Evolutionary conservation across 2,888 invertebrate species (phyloP), one percentile per base, ranked within the genome.

Genomic region (Dascillus cervinus): DNA sequence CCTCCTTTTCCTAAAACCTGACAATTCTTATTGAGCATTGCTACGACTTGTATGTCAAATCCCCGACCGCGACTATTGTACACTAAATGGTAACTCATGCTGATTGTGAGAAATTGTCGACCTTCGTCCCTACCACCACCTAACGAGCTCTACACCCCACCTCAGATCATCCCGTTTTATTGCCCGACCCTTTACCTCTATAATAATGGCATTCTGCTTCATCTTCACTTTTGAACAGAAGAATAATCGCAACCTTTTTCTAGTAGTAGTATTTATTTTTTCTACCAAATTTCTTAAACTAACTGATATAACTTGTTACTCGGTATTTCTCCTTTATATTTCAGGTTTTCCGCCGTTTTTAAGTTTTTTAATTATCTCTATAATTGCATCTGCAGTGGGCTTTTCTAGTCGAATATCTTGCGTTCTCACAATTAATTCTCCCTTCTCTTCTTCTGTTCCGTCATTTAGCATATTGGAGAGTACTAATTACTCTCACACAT

Each of bases 1-100:
- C 11, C 19, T 27, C 3, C 11, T 20, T 27, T 27, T 27, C 12
- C 27, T 27, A 11, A 27, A 27, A 15, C 27, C 27, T 15, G 11
- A 11, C 19, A 19, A 3, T 13, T 15, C 11, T 26, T 26, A 10
- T 19, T 27, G 8, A 17, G 3, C 3, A 20, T 17, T 15, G 27
- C 27, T 17, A 19, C 11, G 9, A 15, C 11, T 27, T 17, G n/a
- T n/a, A 27, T 3, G 11, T 19, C 4, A 19, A 11, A 11, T 27
- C 27, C 13, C 17, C 17, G 17, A n/a, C n/a, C n/a, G n/a, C n/a
- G n/a, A n/a, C n/a, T n/a, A n/a, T n/a, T n/a, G n/a, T n/a, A n/a
- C n/a, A n/a, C n/a, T n/a, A n/a, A n/a, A n/a, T n/a, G n/a, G n/a
- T n/a, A n/a, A n/a, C n/a, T n/a, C n/a, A n/a, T n/a, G n/a, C n/a